Conservation (phyloP, 2,113 vertebrate species). For the Ochotona curzoniae region DNA sequence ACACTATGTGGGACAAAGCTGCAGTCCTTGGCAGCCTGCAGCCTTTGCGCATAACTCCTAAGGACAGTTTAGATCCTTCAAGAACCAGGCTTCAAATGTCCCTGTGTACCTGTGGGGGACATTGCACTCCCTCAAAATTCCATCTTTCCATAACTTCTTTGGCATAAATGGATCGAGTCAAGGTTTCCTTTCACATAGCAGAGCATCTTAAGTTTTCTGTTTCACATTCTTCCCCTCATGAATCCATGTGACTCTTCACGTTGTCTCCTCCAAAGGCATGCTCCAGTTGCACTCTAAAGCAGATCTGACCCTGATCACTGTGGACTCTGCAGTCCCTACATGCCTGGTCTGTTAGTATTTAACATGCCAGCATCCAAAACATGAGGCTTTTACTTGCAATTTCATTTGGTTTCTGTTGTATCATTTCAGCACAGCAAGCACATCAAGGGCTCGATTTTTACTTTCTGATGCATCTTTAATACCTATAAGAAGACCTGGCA, state of each 20-base stretch:
- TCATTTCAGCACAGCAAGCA: background rate
- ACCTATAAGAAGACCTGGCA: no score
- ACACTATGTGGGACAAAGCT: background rate
- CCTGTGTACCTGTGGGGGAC: background rate
- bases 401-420: background rate
- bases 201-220: background rate
- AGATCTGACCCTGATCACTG: no score
- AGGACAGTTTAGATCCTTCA: background rate
- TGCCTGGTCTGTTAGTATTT: background rate
- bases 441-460: accelerated
- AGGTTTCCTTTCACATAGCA: background rate
- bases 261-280: background rate
- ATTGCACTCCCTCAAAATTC: background rate
- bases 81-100: background rate
- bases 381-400: no score
- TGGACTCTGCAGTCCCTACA: accelerated
- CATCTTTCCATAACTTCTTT: background rate
- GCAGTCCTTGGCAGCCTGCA: background rate
- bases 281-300: background rate
- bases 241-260: background rate
- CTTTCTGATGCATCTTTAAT: no score
- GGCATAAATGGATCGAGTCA: background rate
- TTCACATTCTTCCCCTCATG: background rate
- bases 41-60: background rate
- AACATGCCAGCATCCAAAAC: accelerated